phyloP scores from a whole-genome alignment of 2,888 invertebrate species.

The Leucozona laternaria region DNA sequence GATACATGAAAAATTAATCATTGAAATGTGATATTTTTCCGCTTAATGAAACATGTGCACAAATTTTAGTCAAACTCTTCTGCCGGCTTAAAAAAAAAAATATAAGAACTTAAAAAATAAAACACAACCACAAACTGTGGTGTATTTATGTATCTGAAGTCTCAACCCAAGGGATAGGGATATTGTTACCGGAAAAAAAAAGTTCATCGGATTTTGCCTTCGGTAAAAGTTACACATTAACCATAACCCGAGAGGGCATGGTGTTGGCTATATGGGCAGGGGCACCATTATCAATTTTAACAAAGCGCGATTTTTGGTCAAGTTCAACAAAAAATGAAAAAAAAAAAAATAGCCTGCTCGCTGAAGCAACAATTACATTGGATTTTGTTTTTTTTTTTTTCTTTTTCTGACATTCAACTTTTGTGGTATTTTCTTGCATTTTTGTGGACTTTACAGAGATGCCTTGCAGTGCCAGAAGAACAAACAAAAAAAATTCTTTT shows the following conservation, averaged over 20 bases:
- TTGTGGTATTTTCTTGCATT: slow-evolving; percentile 57
- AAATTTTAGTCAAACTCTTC: slow-evolving; percentile 75
- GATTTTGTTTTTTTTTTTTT: slow-evolving; percentile 16
- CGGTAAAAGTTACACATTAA: slow-evolving; percentile 50
- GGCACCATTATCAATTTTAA: slow-evolving; percentile 58
- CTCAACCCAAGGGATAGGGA: slow-evolving; percentile 46
- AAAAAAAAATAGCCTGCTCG: not conserved
- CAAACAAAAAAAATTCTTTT: slow-evolving; percentile 35
- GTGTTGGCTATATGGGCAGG: slow-evolving; percentile 41
- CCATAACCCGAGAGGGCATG: slow-evolving; percentile 69
- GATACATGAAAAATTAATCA: slow-evolving; percentile 78
- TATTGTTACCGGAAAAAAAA: slow-evolving; percentile 64
- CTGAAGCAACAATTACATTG: slow-evolving; percentile 59
- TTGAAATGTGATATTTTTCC: slow-evolving; percentile 78
- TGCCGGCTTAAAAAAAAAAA: slow-evolving; percentile 46
- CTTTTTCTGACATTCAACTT: not conserved
- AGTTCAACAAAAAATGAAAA: slow-evolving; percentile 40
- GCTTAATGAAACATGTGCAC: slow-evolving; percentile 78
- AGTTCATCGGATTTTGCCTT: slow-evolving; percentile 37
- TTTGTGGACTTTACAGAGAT: slow-evolving; percentile 45
- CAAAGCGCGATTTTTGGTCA: slow-evolving; percentile 72
- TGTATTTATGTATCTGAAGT: slow-evolving; percentile 40
- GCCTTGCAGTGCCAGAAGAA: slow-evolving; percentile 35
- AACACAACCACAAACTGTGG: slow-evolving; percentile 14
- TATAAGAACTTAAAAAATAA: not conserved